Conservation (phyloP, 2,113 vertebrate genomes). For the Progne subis region DNA sequence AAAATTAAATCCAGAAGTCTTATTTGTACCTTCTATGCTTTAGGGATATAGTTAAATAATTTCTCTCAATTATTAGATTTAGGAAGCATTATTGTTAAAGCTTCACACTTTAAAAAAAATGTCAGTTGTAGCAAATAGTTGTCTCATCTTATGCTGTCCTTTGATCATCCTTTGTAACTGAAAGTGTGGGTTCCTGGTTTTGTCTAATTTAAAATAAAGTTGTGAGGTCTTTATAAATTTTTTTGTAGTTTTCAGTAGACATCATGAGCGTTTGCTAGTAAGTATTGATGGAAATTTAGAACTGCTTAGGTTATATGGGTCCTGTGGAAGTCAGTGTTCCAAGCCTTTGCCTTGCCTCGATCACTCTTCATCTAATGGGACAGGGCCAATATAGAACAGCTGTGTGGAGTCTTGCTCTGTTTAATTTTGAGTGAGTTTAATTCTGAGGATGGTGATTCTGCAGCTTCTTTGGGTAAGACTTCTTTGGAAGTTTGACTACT, state of each 20-base stretch:
- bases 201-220: neutral
- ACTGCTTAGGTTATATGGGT: neutral
- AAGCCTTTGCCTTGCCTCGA: neutral
- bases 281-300: neutral
- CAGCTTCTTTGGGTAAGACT: neutral
- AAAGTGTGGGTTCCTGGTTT: neutral
- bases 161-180: neutral
- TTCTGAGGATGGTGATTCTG: neutral
- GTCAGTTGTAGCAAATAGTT: neutral
- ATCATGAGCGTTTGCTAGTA: neutral
- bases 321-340: neutral
- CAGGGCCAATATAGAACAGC: neutral
- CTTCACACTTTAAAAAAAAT: neutral
- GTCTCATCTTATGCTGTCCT: neutral
- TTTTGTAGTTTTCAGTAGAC: neutral
- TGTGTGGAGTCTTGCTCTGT: neutral
- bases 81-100: neutral
- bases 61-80: neutral
- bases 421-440: neutral
- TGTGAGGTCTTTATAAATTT: neutral
- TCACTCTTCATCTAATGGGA: neutral
- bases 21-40: neutral
- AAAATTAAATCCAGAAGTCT: neutral
- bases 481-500: neutral
- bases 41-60: neutral